Conservation (phyloP, 2,797 vertebrate genomes). For the Alauda arvensis region DNA sequence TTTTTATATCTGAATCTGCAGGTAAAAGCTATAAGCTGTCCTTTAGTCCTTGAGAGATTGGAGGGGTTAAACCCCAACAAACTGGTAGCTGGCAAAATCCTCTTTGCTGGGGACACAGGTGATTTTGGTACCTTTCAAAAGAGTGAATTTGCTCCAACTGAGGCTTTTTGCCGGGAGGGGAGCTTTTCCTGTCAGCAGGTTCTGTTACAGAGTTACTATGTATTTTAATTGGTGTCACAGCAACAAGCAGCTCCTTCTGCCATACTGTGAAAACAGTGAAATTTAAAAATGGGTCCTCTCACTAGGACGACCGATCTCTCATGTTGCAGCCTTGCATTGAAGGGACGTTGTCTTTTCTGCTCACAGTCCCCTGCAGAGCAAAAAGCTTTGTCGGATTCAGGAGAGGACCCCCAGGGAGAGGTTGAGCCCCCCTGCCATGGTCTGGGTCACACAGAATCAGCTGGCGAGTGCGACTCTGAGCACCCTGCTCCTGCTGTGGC, state of each 20-base stretch:
- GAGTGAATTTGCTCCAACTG: background rate
- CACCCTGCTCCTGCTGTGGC: constrained; percentile 60
- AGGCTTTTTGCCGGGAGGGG: background rate
- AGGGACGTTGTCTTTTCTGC: constrained; percentile 74
- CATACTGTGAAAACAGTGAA: background rate
- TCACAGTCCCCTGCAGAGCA: constrained; percentile 77
- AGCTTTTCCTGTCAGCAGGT: background rate
- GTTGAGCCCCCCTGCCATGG: constrained; percentile 59
- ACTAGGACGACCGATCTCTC: background rate
- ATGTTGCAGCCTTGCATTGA: constrained; percentile 58
- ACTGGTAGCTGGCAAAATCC: background rate
- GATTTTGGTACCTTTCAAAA: background rate
- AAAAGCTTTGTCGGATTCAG: constrained; percentile 70
- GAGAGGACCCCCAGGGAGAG: constrained; percentile 72
- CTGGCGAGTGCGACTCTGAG: constrained; percentile 63
- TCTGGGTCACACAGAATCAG: constrained; percentile 56
- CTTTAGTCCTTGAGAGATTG: background rate
- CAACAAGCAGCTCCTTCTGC: background rate
- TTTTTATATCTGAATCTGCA: background rate
- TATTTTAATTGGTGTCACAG: background rate
- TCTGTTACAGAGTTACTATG: background rate
- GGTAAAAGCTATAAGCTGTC: background rate
- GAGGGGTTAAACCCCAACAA: background rate
- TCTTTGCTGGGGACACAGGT: background rate
- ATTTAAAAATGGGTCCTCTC: background rate